These are phyloP conservation scores for Balanococcus diminutus DNA, from an alignment of 2,888 invertebrate genomes.

Conservation along the genomic window DNA sequence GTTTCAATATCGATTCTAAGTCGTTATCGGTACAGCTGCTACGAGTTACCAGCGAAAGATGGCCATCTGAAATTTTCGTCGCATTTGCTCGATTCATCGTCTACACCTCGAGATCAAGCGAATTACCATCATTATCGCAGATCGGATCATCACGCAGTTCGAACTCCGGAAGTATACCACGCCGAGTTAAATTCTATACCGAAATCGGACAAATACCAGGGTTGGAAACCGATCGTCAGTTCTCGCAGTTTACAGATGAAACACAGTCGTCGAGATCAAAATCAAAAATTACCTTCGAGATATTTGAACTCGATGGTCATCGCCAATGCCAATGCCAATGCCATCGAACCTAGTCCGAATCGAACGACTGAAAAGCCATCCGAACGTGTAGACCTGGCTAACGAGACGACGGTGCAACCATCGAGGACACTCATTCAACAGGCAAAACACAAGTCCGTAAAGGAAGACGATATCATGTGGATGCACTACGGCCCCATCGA, in stretches of 20 bases:
- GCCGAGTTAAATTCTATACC: not conserved
- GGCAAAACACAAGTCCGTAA: not conserved
- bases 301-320: not conserved
- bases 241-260: not conserved
- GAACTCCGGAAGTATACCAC: not conserved
- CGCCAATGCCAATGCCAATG: too few species aligned
- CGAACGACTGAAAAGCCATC: not conserved
- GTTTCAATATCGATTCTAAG: not conserved
- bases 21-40: not conserved
- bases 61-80: not conserved
- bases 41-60: not conserved
- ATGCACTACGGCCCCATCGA: slow-evolving; percentile 22
- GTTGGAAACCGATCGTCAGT: not conserved
- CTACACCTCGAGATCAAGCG: not conserved
- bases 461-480: slow-evolving; percentile 47
- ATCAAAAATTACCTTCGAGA: not conserved
- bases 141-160: not conserved
- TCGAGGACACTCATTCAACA: not conserved
- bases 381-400: not conserved
- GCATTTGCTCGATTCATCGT: not conserved
- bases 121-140: not conserved
- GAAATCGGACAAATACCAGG: not conserved
- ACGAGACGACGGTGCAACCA: not conserved
- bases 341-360: not conserved
- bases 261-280: too few species aligned